Percentiles rank a stretch among this genome's conserved stretches.
phyloP scores from a whole-genome alignment of 2,888 invertebrate genomes.

The Archips xylosteana region DNA sequence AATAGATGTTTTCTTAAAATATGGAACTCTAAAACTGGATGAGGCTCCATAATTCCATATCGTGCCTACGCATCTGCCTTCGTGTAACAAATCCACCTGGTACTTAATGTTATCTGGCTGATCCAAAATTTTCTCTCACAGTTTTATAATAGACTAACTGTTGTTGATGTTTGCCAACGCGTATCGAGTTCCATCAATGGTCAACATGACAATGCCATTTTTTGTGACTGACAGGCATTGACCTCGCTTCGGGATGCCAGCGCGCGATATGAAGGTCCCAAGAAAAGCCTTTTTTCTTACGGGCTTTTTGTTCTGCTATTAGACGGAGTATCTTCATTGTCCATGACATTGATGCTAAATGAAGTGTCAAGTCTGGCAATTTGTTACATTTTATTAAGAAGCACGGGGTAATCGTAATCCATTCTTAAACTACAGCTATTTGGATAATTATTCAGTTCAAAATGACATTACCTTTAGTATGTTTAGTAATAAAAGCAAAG shows the following conservation, averaged over 20 bases:
- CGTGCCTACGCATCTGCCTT: conserved; percentile 28
- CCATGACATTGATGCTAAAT: conserved; percentile 74
- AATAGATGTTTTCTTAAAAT: not conserved
- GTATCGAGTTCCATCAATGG: conserved; percentile 69
- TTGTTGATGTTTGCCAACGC: conserved; percentile 61
- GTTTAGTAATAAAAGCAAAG: too few relatives aligned
- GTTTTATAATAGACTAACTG: conserved; percentile 67
- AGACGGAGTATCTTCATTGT: conserved; percentile 63
- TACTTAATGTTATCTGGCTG: conserved; percentile 40
- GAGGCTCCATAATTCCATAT: conserved; percentile 7
- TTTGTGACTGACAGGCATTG: conserved; percentile 66
- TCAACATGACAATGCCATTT: conserved; percentile 68
- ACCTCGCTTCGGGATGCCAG: conserved; percentile 62
- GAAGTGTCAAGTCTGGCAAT: conserved; percentile 67
- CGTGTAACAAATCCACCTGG: conserved; percentile 32
- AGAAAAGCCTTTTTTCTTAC: conserved; percentile 53
- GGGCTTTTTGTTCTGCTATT: conserved; percentile 60
- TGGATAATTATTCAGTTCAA: not conserved
- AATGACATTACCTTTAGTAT: not conserved
- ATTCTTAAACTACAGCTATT: conserved; percentile 43
- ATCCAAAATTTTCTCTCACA: conserved; percentile 48
- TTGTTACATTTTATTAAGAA: conserved; percentile 60
- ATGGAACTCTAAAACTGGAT: conserved; percentile 15
- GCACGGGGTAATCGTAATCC: conserved; percentile 50
- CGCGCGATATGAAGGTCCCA: conserved; percentile 57